These are phyloP conservation scores for Apeira syringaria DNA, from an alignment of 2,888 invertebrate genomes.

Conservation along the genomic window DNA sequence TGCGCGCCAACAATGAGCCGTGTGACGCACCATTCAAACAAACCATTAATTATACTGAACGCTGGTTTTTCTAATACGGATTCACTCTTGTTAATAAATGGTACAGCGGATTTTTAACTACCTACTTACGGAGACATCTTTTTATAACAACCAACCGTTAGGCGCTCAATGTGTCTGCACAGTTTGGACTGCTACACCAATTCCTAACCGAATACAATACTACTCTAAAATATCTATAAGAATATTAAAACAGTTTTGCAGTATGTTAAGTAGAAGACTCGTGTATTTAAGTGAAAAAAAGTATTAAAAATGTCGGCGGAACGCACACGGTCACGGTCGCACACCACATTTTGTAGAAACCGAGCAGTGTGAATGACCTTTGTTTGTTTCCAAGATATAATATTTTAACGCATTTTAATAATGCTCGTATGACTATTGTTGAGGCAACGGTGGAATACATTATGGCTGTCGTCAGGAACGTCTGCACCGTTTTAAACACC, in stretches of 20 bases:
- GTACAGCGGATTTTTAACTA: slow-evolving; percentile 77
- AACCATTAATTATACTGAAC: slow-evolving; percentile 81
- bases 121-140: slow-evolving; percentile 77
- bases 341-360: slow-evolving; percentile 58
- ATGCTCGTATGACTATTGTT: slow-evolving; percentile 61
- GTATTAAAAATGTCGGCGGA: slow-evolving; percentile 45
- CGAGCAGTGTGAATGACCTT: slow-evolving; percentile 71
- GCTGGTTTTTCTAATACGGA: slow-evolving; percentile 78
- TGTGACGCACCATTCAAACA: slow-evolving; percentile 80
- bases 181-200: background rate
- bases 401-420: slow-evolving; percentile 77
- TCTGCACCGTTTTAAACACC: slow-evolving; percentile 38
- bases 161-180: slow-evolving; percentile 47
- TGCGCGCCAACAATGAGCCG: slow-evolving; percentile 74
- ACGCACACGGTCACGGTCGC: slow-evolving; percentile 61
- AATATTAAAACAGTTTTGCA: background rate
- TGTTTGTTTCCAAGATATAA: slow-evolving; percentile 66
- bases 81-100: slow-evolving; percentile 80
- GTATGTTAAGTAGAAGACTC: slow-evolving; percentile 1
- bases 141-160: slow-evolving; percentile 63
- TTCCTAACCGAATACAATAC: too few relatives aligned
- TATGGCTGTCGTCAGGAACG: slow-evolving; percentile 57
- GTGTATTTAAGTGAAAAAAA: slow-evolving; percentile 12
- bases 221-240: background rate
- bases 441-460: slow-evolving; percentile 65